Base-by-base conservation (phyloP, 2,113 vertebrate genomes). In the Ardeotis arabs region DNA sequence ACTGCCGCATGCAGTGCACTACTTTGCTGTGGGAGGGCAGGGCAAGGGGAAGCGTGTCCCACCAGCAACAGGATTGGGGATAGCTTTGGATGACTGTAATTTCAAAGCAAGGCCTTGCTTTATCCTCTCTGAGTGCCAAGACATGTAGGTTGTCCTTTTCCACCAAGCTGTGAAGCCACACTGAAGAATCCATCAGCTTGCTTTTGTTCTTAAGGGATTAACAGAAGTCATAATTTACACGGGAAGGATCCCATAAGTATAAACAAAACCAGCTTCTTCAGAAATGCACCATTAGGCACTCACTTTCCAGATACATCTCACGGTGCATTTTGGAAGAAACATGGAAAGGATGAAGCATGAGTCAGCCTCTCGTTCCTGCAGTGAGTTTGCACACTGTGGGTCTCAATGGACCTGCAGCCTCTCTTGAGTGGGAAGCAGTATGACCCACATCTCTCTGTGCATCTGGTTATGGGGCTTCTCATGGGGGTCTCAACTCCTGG, bases 401-500 rank as follows among this genome's bases (percentile, higher is more conserved):
- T 81, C 87, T 44, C 45, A 0, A 12, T 0, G 5, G 69, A 37
- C 7, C 10, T 1, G 0, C 10, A 50, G 25, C 4, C 2, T 60
- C 13, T 69, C 35, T 18, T 4, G 19, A 17, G 19, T 12, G 20
- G 59, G 41, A 66, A 58, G 37, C 1, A 2, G 15, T 33, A 3
- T 3, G 3, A 2, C 33, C 74, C 7, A 0, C 2, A 1, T 68
- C 27, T 29, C 14, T 39, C 55, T 52, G 13, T 52, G 28, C 6
- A 11, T 59, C 50, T 47, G 24, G 9, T 67, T 45, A 9, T 64
- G 53, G 33, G 29, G 35, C 3, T 56, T 16, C 18, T 39, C 31
- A 16, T 1, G 12, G 16, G 14, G 19, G 10, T 49, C 33, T 74
- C 64, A 73, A 64, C 23, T 64, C 50, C 7, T 10, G 33, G 39